Conservation (phyloP, 2,113 vertebrate species). For the Shinisaurus crocodilurus region DNA sequence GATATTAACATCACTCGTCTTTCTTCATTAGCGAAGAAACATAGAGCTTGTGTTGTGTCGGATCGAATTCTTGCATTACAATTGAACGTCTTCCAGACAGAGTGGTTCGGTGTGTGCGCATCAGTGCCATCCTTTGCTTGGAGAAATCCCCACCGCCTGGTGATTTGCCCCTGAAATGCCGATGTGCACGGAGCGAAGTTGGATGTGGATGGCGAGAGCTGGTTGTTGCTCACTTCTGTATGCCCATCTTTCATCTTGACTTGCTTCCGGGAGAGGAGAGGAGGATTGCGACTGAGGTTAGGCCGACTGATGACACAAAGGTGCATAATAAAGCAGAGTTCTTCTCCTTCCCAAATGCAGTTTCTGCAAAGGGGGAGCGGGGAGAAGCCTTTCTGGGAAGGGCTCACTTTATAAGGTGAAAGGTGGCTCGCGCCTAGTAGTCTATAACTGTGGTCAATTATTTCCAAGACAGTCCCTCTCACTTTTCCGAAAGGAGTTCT, state of each 20-base stretch:
- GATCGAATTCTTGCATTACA: background rate
- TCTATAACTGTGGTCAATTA: too few species aligned
- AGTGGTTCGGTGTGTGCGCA: background rate
- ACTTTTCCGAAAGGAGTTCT: background rate
- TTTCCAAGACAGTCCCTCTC: background rate
- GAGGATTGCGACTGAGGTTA: background rate
- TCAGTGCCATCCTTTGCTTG: background rate
- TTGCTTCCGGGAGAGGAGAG: background rate
- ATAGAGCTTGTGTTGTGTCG: background rate
- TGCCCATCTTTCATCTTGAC: background rate
- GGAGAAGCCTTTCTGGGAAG: background rate
- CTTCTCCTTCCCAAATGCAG: background rate
- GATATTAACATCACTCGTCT: background rate
- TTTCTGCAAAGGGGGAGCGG: background rate
- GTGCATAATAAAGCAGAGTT: background rate
- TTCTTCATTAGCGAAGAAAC: background rate
- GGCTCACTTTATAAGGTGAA: background rate
- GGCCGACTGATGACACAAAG: background rate
- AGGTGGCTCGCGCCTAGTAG: background rate
- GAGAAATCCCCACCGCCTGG: background rate
- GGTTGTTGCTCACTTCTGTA: too few species aligned
- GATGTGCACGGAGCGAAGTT: background rate
- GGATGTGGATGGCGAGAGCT: background rate
- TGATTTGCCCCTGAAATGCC: background rate
- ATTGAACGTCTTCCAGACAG: background rate